phyloP scores from a whole-genome alignment of 2,797 vertebrate species.

The Poecilia velifera region DNA sequence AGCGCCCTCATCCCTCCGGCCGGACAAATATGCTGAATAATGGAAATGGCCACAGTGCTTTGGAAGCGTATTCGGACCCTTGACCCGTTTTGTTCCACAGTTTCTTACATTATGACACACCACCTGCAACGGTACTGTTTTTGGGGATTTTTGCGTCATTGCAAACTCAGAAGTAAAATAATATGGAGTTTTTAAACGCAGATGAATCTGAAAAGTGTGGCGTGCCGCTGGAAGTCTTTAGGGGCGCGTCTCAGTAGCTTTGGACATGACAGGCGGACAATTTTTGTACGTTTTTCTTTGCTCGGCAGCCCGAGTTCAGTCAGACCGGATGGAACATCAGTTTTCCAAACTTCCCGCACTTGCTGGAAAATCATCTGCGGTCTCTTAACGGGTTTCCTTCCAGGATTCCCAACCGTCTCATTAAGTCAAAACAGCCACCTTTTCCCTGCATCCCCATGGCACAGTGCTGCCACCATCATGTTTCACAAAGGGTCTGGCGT shows the following conservation, averaged over 20 bases:
- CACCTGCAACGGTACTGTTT: not conserved
- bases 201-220: not conserved
- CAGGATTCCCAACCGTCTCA: not conserved
- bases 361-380: not conserved
- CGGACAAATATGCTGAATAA: conserved; percentile 23
- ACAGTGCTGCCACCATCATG: not conserved
- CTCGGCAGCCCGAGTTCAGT: not conserved
- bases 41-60: not conserved
- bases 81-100: not conserved
- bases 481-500: not conserved
- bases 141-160: not conserved
- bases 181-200: not conserved
- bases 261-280: not conserved
- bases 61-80: not conserved
- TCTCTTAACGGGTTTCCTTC: not conserved
- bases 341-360: not conserved
- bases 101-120: not conserved
- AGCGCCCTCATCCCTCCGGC: not conserved
- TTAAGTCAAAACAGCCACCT: not conserved
- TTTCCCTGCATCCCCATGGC: not conserved
- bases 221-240: not conserved
- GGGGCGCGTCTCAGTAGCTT: not conserved
- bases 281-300: not conserved
- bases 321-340: not conserved
- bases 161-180: not conserved